A percentile compares a stretch with the other conserved stretches of the same genome.
Conservation (phyloP, 1,140 invertebrate species). For the Drosophila repletoides region DNA sequence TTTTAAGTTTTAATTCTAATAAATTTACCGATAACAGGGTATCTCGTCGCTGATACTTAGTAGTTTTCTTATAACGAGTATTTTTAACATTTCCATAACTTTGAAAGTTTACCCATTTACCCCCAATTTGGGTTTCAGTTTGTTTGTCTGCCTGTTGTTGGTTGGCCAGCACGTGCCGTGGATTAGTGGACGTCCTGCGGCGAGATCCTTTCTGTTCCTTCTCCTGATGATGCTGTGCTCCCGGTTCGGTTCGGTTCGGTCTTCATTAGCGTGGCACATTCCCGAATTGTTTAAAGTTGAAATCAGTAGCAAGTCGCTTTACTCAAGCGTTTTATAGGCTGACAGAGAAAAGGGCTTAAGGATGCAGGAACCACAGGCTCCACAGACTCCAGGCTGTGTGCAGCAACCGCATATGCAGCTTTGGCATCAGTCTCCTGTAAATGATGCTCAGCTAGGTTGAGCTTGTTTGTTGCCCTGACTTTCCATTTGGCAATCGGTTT, state of each 20-base stretch:
- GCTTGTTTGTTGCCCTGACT: slow-evolving; percentile 11
- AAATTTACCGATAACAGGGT: no score
- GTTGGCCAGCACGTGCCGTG: slow-evolving; percentile 35
- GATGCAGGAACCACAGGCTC: slow-evolving; percentile 2
- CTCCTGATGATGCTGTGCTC: background rate
- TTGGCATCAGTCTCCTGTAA: background rate
- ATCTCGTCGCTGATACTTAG: background rate
- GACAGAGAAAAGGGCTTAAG: slow-evolving; percentile 23
- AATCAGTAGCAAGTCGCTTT: background rate
- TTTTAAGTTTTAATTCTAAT: no score
- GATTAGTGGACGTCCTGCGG: slow-evolving; percentile 29
- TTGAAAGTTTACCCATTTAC: slow-evolving; percentile 17
- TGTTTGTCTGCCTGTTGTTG: slow-evolving; percentile 15
- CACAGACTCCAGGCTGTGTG: background rate
- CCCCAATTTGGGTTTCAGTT: background rate
- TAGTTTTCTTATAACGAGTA: background rate
- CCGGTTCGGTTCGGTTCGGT: background rate
- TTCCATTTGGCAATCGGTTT: slow-evolving; percentile 12
- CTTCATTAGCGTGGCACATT: slow-evolving; percentile 1
- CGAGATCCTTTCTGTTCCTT: background rate
- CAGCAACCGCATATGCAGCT: slow-evolving; percentile 9
- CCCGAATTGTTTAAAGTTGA: slow-evolving; percentile 11
- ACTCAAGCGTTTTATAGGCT: slow-evolving; percentile 26
- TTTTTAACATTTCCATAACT: slow-evolving; percentile 37
- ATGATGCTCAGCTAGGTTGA: slow-evolving; percentile 16